phyloP scores from a whole-genome alignment of 2,113 vertebrate species.

The Ciconia stormi region DNA sequence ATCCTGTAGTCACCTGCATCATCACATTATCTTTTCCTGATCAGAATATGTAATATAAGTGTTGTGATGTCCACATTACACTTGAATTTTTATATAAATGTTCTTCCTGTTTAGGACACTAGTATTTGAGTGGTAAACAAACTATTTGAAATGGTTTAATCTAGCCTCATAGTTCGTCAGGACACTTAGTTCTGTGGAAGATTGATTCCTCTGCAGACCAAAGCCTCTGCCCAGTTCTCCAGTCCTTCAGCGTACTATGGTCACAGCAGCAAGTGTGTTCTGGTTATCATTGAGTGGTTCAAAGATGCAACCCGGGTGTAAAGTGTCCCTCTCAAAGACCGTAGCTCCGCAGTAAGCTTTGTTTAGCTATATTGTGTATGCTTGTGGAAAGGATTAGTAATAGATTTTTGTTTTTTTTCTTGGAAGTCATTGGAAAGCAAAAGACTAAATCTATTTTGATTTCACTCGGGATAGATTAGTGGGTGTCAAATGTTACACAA shows the following conservation, averaged over 20 bases:
- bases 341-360: background rate
- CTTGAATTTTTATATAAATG: background rate
- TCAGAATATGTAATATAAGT: background rate
- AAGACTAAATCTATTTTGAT: constrained; percentile 18
- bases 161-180: background rate
- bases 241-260: background rate
- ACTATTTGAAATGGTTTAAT: background rate
- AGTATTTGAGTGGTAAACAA: background rate
- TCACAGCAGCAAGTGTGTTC: background rate
- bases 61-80: background rate
- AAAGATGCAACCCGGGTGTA: background rate
- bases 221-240: background rate
- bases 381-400: background rate
- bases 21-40: background rate
- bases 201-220: background rate
- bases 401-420: background rate
- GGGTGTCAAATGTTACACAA: constrained; percentile 21
- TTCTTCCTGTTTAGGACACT: background rate
- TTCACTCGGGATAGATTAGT: constrained; percentile 24
- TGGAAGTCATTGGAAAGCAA: background rate
- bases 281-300: background rate
- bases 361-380: background rate
- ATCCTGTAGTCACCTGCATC: background rate
- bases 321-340: background rate
- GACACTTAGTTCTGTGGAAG: background rate